Evolutionary conservation across 2,113 vertebrate genomes (phyloP).

Genomic region (Empidonax alnorum): DNA sequence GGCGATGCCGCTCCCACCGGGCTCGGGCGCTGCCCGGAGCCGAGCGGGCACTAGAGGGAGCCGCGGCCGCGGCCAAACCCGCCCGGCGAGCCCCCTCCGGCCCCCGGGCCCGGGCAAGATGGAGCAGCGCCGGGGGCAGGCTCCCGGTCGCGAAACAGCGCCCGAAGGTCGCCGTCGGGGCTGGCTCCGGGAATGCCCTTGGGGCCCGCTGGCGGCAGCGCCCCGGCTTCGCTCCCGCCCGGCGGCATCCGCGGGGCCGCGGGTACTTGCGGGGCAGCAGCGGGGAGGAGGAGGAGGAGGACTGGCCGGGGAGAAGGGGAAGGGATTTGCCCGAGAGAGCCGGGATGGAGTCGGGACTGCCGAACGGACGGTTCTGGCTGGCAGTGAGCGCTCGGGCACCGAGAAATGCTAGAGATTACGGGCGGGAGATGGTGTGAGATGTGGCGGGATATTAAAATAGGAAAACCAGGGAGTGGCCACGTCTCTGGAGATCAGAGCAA

Average conservation of each 20-base stretch:
- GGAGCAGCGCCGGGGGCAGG: neutral
- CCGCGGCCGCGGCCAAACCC: neutral
- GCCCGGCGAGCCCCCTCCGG: neutral
- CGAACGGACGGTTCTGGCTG: accelerated
- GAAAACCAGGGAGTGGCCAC: neutral
- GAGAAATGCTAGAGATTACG: accelerated
- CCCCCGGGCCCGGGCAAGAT: neutral
- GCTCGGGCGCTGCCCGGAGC: neutral
- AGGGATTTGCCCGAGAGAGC: neutral
- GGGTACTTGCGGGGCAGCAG: neutral
- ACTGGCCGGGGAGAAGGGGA: neutral
- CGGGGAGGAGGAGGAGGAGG: neutral
- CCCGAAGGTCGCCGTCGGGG: accelerated
- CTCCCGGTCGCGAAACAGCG: accelerated
- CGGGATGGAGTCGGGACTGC: neutral
- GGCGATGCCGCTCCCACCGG: accelerated
- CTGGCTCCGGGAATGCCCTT: neutral
- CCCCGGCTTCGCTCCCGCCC: neutral
- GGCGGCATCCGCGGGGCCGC: neutral
- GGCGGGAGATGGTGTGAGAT: neutral
- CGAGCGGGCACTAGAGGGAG: conserved; percentile 71
- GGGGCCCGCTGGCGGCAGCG: neutral
- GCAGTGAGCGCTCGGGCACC: neutral
- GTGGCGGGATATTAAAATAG: neutral
- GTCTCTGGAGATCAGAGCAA: neutral